Evolutionary conservation across 2,113 vertebrate genomes (phyloP), one percentile per base, ranked within the genome.

Genomic region (Sinocyclocheilus grahami): DNA sequence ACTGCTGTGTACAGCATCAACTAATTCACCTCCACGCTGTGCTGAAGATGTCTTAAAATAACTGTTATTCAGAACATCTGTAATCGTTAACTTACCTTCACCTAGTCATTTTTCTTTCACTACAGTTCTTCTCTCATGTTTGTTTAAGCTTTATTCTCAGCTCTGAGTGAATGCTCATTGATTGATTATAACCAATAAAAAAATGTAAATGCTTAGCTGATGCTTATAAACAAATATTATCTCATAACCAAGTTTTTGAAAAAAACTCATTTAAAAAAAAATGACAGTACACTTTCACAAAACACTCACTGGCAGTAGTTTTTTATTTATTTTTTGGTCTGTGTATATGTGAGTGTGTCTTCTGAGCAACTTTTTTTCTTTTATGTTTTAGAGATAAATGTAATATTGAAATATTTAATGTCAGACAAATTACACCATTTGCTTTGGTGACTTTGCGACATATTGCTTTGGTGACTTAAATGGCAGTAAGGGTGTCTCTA

Each of bases 331-430:
- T 60, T 63, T 14, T 5, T 55, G 4, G 6, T 46, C 4, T 16
- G 18, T 71, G n/a, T 18, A 16, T 62, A 51, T 76, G 69, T 51
- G 67, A 7, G 55, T 3, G 27, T 8, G 33, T 75, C 30, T 37
- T 30, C 46, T n/a, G 12, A 79, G 24, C 46, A 86, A 74, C 51
- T 81, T 42, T 74, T 86, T 42, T 53, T 60, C 14, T 42, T 16
- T 63, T 76, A n/a, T 62, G 20, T 82, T 48, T 20, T 20, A 65
- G 3, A 30, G 8, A 20, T 14, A 30, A 46, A 46, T 14, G 4
- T 10, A 4, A 22, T 60, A 62, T 42, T 24, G 6, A n/a, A 30
- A 27, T 27, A 42, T 27, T 10, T 67, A 6, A 67, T 63, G 12
- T 42, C 37, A 20, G 39, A 10, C n/a, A 48, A 82, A 30, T 48